Evolutionary conservation across 2,113 vertebrate species (phyloP), one percentile per base, ranked within the genome.

Genomic region (Galeopterus variegatus): DNA sequence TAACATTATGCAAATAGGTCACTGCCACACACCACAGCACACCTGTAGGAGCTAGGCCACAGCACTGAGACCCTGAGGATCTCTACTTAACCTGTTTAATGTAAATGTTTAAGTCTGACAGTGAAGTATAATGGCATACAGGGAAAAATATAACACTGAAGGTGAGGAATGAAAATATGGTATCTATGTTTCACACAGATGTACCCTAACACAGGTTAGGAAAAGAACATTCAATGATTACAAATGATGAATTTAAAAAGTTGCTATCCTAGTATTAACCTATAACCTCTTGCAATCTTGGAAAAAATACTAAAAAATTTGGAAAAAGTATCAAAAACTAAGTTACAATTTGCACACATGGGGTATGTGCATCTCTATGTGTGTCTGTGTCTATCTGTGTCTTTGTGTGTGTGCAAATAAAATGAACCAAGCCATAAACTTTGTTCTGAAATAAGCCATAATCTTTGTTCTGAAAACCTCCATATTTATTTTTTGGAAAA

Each of bases 51-150:
- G 69, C 73, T 60, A 19, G 28, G 67, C 31, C 41, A 41, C 24
- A 65, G 77, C 5, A 8, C 80, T 17, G 70, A 76, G 83, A 56
- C 13, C 54, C 33, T 21, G 13, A n/a, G 45, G 65, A 75, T 28
- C 76, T 97, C 82, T 45, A 3, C 13, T 54, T 48, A 75, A 92
- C 87, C 93, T 97, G 80, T 85, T 92, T 48, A 91, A 97, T n/a
- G 33, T 23, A 73, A 84, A 80, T 2, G 1, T 56, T 52, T 52
- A 85, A 50, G 56, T 82, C 41, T 41, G 90, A 92, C 45, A 73
- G 58, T 54, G 60, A 96, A 65, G 21, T 50, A 83, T n/a, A 58
- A 36, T 72, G 67, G 84, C 60, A 87, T 11, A 33, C 12, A 19
- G 17, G 56, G n/a, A 50, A 15, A 15, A 33, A 79, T 36, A 64